Base-by-base conservation (phyloP, 2,113 vertebrate genomes). In the Corythoichthys intestinalis region DNA sequence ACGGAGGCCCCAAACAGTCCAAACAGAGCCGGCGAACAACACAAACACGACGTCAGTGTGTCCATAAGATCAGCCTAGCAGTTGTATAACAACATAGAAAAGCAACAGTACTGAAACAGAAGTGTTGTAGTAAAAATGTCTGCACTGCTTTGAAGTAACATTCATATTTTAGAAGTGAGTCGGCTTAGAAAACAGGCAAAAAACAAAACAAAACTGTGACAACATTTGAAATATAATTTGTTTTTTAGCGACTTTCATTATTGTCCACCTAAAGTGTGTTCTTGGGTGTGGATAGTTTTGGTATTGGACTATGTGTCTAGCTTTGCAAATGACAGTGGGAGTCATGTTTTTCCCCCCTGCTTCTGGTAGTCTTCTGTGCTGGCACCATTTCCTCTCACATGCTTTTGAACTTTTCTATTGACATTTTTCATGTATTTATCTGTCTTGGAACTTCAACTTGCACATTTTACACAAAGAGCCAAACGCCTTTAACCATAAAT, bases 401-500 rank as follows among this genome's bases (percentile, higher is more conserved):
- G 68, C 80, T 77, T 88, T 86, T 89, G 85, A 68, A 82, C 70
- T 85, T 78, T 81, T 79, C 65, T 64, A 71, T 65, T 78, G 10
- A 56, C 28, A 78, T 81, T 81, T 44, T 86, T 81, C 74, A 81
- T 78, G 80, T 73, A 72, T 85, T 78, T 68, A 80, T 74, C 72
- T 83, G 28, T 80, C 74, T 87, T 86, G 85, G 74, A 87, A 77
- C 83, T 82, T 81, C 76, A 90, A 89, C 83, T 86, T 90, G 3
- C 83, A 88, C 83, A 85, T 82, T 85, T 87, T 87, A 56, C 10
- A 6, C 34, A 20, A 56, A 35, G 54, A 86, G 87, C 86, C 87
- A 90, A 84, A 89, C 90, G 89, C 86, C 89, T 83, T 88, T 89
- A 84, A 83, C 81, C 73, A 88, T 91, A 86, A 88, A 83, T 82